phyloP scores from a whole-genome alignment of 2,113 vertebrate species.

The Solenodon paradoxus region DNA sequence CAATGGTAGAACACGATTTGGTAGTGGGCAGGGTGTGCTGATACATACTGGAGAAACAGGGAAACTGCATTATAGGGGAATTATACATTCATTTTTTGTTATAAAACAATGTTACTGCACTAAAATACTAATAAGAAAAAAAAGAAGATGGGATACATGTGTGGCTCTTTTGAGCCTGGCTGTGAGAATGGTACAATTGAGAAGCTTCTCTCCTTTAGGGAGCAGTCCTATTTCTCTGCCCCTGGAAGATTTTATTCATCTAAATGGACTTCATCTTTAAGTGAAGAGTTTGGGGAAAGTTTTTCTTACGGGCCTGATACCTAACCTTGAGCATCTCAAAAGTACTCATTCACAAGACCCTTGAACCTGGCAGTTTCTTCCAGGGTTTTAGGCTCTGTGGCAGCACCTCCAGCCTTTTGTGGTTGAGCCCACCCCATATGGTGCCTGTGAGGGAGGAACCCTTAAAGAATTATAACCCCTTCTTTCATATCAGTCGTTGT shows the following conservation, averaged over 20 bases:
- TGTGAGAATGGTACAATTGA: background rate
- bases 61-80: too few relatives aligned
- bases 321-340: background rate
- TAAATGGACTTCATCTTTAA: background rate
- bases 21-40: too few relatives aligned
- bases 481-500: background rate
- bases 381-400: background rate
- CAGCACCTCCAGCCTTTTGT: background rate
- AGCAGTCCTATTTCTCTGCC: background rate
- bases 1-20: too few relatives aligned
- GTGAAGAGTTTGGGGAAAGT: background rate
- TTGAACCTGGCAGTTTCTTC: background rate
- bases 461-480: background rate
- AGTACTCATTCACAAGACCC: background rate
- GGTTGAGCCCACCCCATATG: background rate
- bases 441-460: background rate
- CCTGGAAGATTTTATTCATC: background rate
- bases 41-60: too few relatives aligned
- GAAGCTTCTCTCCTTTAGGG: background rate
- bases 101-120: too few relatives aligned
- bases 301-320: background rate
- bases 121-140: too few relatives aligned
- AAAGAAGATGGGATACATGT: background rate
- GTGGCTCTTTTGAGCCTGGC: background rate
- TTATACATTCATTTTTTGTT: too few relatives aligned